These are phyloP conservation scores for Drosophila leonis DNA, from an alignment of 2,888 invertebrate genomes.

Conservation along the genomic window DNA sequence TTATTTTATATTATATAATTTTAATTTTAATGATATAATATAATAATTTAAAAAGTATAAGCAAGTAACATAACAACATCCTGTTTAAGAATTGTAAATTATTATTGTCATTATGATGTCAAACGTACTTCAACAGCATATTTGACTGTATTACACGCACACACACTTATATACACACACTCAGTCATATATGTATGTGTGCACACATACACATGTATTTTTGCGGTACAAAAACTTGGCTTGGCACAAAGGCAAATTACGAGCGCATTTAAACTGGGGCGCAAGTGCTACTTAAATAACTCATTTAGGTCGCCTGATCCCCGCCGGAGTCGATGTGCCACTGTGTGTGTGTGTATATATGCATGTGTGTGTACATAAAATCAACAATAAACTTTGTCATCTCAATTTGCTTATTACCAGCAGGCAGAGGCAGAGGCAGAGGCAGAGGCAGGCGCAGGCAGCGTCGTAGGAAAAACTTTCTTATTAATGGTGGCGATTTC, in stretches of 20 bases:
- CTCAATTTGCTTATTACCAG: slow-evolving; percentile 81
- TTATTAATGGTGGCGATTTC: slow-evolving; percentile 81
- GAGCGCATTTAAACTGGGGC: slow-evolving; percentile 81
- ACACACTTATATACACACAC: slow-evolving; percentile 6
- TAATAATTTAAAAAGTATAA: not conserved
- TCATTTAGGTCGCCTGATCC: slow-evolving; percentile 74
- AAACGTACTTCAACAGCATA: slow-evolving; percentile 1
- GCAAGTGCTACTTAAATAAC: slow-evolving; percentile 81
- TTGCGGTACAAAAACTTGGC: slow-evolving; percentile 63
- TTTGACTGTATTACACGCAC: slow-evolving; percentile 25
- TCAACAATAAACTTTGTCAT: slow-evolving; percentile 82
- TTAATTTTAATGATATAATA: not conserved
- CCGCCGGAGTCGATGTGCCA: slow-evolving; percentile 40
- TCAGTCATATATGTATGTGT: not conserved
- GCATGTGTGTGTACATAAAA: slow-evolving; percentile 55
- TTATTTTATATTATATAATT: not conserved
- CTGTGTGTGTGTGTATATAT: slow-evolving; percentile 20
- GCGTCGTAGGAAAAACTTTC: slow-evolving; percentile 59
- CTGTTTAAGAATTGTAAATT: not conserved
- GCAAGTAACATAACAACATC: not conserved
- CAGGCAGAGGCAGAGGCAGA: slow-evolving; percentile 35
- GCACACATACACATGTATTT: slow-evolving; percentile 18
- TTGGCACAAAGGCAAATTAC: slow-evolving; percentile 81
- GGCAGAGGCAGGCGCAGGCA: not conserved
- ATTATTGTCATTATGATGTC: not conserved